Evolutionary conservation across 2,888 invertebrate genomes (phyloP).

Genomic region (Archaeoteleia sp.): DNA sequence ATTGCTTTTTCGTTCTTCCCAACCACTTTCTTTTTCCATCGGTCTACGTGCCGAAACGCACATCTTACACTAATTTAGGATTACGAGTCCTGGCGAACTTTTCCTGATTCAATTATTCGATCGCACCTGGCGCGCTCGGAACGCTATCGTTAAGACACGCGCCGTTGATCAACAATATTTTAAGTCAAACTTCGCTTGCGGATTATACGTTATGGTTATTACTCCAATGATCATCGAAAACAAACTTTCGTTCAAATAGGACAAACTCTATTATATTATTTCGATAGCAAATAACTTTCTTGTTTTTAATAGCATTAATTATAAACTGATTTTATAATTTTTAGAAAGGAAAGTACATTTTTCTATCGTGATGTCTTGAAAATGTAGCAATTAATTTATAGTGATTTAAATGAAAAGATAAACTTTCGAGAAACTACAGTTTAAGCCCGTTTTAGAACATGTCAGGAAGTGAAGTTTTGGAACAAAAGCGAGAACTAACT

Average conservation of each 20-base stretch:
- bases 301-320: constrained; percentile 2
- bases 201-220: constrained; percentile 17
- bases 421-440: no score
- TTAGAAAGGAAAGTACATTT: no score
- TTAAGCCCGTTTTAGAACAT: no score
- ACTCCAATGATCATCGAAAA: constrained; percentile 28
- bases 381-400: no score
- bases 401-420: no score
- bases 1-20: constrained; percentile 1
- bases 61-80: constrained; percentile 38
- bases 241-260: constrained; percentile 38
- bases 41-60: constrained; percentile 16
- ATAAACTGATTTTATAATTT: no score
- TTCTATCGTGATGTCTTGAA: no score
- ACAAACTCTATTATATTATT: constrained; percentile 19
- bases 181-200: constrained; percentile 32
- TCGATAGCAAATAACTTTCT: constrained; percentile 7
- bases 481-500: no score
- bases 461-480: no score
- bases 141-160: constrained; percentile 49
- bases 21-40: constrained; percentile 1
- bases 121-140: constrained; percentile 51
- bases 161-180: constrained; percentile 53
- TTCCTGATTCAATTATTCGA: constrained; percentile 51
- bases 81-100: constrained; percentile 39